Percentiles rank a stretch among this genome's conserved stretches.
Evolutionary conservation across 2,888 invertebrate species (phyloP).

Genomic region (Mimas tiliae): DNA sequence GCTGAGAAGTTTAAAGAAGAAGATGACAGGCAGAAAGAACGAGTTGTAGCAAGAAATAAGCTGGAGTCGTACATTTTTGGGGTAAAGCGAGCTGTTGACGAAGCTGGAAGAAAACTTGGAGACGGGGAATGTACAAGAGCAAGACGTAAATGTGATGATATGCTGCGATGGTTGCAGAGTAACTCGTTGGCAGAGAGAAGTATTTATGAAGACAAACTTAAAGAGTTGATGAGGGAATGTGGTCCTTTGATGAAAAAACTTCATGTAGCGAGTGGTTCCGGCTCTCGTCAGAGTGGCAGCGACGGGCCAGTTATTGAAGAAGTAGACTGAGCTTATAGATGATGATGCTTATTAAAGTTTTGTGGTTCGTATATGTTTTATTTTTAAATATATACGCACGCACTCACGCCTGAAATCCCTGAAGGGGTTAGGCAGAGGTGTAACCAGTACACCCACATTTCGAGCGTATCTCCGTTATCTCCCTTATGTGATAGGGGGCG

Average conservation of each 20-base stretch:
- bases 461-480: too few relatives aligned
- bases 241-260: constrained; percentile 86
- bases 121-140: constrained; percentile 84
- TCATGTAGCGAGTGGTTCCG: constrained; percentile 58
- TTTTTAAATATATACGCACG: too few relatives aligned
- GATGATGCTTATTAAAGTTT: constrained; percentile 27
- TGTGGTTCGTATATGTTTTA: constrained; percentile 29
- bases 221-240: constrained; percentile 52
- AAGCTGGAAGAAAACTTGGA: constrained; percentile 84
- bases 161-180: constrained; percentile 87
- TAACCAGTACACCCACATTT: too few relatives aligned
- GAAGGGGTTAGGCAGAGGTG: too few relatives aligned
- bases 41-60: constrained; percentile 87
- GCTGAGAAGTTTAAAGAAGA: constrained; percentile 89
- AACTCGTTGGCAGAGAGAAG: constrained; percentile 88
- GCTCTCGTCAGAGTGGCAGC: constrained; percentile 39
- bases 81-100: constrained; percentile 87
- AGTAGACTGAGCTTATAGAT: constrained; percentile 70
- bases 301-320: constrained; percentile 85
- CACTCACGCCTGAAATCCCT: too few relatives aligned
- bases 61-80: constrained; percentile 89
- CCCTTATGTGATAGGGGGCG: too few relatives aligned
- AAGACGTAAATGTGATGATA: constrained; percentile 81
- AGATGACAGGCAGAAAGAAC: constrained; percentile 87
- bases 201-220: constrained; percentile 86